Percentiles rank a stretch among this genome's conserved stretches.
These are phyloP conservation scores for Dendroctonus valens DNA, from an alignment of 1,140 invertebrate species.

Conservation along the genomic window DNA sequence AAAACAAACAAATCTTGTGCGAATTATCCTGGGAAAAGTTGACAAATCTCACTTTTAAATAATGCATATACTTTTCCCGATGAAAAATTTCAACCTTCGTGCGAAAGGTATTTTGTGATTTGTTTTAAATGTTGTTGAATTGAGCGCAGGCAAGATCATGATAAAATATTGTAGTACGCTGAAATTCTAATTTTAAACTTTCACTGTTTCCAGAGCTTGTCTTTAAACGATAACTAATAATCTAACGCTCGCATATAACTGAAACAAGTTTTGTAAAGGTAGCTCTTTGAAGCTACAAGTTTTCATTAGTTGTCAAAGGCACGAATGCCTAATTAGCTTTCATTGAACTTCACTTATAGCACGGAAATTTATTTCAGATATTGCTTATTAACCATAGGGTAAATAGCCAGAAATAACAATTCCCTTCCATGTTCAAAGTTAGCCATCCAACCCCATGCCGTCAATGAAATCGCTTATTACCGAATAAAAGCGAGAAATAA, in stretches of 20 bases:
- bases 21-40: slow-evolving; percentile 28
- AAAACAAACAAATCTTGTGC: slow-evolving; percentile 34
- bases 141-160: too few relatives aligned
- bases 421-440: too few relatives aligned
- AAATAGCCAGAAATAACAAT: too few relatives aligned
- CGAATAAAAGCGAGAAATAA: too few relatives aligned
- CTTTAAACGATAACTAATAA: too few relatives aligned
- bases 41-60: slow-evolving; percentile 31
- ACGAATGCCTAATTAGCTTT: slow-evolving; percentile 1
- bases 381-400: not conserved
- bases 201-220: too few relatives aligned
- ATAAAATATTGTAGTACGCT: too few relatives aligned
- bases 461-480: too few relatives aligned
- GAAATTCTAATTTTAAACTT: too few relatives aligned
- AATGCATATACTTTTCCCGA: slow-evolving; percentile 28
- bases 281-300: slow-evolving; percentile 8
- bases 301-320: slow-evolving; percentile 10
- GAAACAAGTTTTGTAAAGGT: slow-evolving; percentile 3
- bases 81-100: slow-evolving; percentile 2
- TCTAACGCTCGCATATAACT: too few relatives aligned
- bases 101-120: not conserved
- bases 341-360: not conserved
- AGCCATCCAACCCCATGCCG: too few relatives aligned
- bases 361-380: slow-evolving; percentile 3
- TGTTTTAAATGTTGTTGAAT: too few relatives aligned